Evolutionary conservation across 2,113 vertebrate genomes (phyloP).

Genomic region (Channa argus): DNA sequence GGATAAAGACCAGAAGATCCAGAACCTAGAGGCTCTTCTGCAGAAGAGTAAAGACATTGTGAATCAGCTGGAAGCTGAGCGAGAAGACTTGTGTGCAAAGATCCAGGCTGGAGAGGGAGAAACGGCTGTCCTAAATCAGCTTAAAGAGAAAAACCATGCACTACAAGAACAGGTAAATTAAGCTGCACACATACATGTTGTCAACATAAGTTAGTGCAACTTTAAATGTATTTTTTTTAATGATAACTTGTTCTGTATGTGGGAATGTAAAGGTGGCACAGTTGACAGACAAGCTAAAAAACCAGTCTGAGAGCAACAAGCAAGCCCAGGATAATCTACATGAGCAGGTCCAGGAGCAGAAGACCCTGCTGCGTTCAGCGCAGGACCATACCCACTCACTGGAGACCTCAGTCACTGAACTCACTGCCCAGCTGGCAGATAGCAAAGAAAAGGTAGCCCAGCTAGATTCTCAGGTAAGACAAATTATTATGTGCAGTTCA

Average conservation of each 20-base stretch:
- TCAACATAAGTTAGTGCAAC: too few species aligned
- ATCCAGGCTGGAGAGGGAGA: slow-evolving; percentile 98
- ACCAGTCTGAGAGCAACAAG: slow-evolving; percentile 98
- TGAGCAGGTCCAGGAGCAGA: slow-evolving; percentile 97
- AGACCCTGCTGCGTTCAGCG: slow-evolving; percentile 89
- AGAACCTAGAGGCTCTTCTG: slow-evolving; percentile 97
- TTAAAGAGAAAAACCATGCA: slow-evolving; percentile 95
- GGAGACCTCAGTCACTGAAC: slow-evolving; percentile 87
- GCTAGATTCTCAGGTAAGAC: slow-evolving; percentile 92
- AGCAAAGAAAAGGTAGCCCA: slow-evolving; percentile 94
- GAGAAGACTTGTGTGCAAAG: slow-evolving; percentile 96
- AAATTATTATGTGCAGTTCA: too few species aligned
- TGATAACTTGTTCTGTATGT: not conserved
- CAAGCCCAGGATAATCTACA: slow-evolving; percentile 98
- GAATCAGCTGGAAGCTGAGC: slow-evolving; percentile 92
- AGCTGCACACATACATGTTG: not conserved
- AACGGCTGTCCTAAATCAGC: slow-evolving; percentile 93
- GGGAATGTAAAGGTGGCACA: slow-evolving; percentile 87
- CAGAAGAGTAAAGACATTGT: slow-evolving; percentile 97
- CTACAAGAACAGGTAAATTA: slow-evolving; percentile 91
- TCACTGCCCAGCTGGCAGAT: slow-evolving; percentile 90
- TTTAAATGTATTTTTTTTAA: too few species aligned
- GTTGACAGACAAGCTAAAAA: slow-evolving; percentile 95
- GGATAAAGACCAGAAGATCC: slow-evolving; percentile 99
- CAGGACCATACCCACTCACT: slow-evolving; percentile 92